Evolutionary conservation across 2,888 invertebrate genomes (phyloP).

Genomic region (Conomelus anceps): DNA sequence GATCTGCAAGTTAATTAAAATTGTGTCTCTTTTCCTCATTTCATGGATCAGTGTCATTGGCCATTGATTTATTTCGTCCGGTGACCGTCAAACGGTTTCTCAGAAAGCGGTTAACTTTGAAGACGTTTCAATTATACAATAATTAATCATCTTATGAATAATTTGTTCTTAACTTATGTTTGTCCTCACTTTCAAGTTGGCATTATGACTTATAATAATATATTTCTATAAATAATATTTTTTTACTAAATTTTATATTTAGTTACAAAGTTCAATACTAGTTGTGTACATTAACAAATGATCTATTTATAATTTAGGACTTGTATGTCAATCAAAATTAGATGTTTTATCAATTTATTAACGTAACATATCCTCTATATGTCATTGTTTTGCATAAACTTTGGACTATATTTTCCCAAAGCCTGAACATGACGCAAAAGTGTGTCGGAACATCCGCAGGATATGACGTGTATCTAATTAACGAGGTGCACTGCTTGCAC

Average conservation of each 20-base stretch:
- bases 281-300: too few species aligned
- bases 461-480: neutral
- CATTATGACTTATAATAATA: too few species aligned
- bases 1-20: neutral
- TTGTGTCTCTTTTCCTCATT: neutral
- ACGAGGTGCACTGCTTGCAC: neutral
- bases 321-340: neutral
- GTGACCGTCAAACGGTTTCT: neutral
- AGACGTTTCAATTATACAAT: neutral
- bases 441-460: neutral
- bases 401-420: neutral
- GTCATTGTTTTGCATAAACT: neutral
- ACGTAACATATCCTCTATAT: too few species aligned
- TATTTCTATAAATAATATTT: too few species aligned
- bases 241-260: too few species aligned
- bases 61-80: neutral
- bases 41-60: neutral
- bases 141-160: neutral
- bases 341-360: neutral
- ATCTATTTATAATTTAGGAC: neutral
- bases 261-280: too few species aligned
- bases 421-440: neutral
- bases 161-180: too few species aligned
- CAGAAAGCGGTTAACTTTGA: neutral
- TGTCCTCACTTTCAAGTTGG: too few species aligned